These are phyloP conservation scores for Neosalanx taihuensis DNA, from an alignment of 2,797 vertebrate genomes.

Conservation along the genomic window DNA sequence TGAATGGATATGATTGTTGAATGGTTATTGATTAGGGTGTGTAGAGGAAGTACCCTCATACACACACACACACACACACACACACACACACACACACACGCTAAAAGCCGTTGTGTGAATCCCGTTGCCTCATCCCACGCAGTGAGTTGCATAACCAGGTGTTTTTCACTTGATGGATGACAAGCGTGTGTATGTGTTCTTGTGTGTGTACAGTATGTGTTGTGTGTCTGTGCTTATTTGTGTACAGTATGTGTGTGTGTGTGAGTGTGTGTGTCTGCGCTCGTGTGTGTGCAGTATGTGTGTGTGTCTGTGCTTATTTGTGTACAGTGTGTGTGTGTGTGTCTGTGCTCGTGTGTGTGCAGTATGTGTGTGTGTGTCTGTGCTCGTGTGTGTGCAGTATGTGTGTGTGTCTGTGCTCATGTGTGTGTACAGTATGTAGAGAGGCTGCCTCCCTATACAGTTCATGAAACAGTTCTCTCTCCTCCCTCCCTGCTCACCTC, in stretches of 20 bases:
- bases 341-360: no score
- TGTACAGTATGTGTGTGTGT: no score
- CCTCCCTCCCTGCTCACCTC: not conserved
- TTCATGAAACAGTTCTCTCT: no score
- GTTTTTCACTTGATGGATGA: constrained; percentile 9
- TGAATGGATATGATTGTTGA: constrained; percentile 33
- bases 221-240: no score
- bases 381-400: not conserved
- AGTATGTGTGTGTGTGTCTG: no score
- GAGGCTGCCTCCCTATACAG: not conserved
- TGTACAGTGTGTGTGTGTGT: no score
- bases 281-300: no score
- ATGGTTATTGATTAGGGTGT: constrained; percentile 29
- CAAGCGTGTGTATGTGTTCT: not conserved
- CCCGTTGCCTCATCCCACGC: constrained; percentile 29
- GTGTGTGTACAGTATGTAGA: not conserved
- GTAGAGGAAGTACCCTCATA: not conserved
- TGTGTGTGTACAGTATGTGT: not conserved
- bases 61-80: constrained; percentile 13
- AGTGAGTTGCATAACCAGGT: constrained; percentile 17
- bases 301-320: no score
- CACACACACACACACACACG: not conserved
- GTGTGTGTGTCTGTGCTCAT: not conserved
- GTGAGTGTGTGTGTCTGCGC: no score
- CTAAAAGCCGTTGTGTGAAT: constrained; percentile 13